These are phyloP conservation scores for Gila orcuttii DNA, from an alignment of 2,113 vertebrate genomes.

Conservation along the genomic window DNA sequence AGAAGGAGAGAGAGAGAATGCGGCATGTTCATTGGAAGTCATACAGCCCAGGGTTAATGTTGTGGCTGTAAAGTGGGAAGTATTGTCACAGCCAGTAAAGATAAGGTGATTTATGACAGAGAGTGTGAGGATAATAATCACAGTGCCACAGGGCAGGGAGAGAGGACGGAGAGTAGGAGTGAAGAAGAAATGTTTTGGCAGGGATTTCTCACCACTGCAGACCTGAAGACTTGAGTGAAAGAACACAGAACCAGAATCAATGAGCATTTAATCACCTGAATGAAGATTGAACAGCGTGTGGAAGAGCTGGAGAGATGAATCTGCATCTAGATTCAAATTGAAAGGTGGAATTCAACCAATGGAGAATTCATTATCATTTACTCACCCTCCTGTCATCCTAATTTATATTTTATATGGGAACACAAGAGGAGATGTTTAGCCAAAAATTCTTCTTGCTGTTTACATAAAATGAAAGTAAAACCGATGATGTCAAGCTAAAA, in stretches of 20 bases:
- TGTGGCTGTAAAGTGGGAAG: constrained; percentile 57
- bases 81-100: constrained; percentile 51
- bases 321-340: background rate
- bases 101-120: constrained; percentile 64
- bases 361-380: background rate
- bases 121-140: constrained; percentile 4
- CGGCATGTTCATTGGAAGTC: background rate
- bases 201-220: constrained; percentile 12
- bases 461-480: background rate
- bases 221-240: constrained; percentile 38
- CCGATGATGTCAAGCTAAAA: background rate
- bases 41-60: constrained; percentile 51
- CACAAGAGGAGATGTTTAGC: background rate
- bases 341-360: background rate
- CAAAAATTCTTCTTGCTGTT: background rate
- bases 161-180: background rate
- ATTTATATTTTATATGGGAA: background rate
- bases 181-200: constrained; percentile 21
- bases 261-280: background rate
- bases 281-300: background rate
- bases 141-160: background rate
- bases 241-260: constrained; percentile 13
- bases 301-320: background rate
- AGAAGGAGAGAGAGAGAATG: background rate
- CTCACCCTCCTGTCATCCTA: background rate